Percentiles rank a stretch among this genome's conserved stretches.
Conservation (phyloP, 23 tunicate genomes). For the Halocynthia aurantium region DNA sequence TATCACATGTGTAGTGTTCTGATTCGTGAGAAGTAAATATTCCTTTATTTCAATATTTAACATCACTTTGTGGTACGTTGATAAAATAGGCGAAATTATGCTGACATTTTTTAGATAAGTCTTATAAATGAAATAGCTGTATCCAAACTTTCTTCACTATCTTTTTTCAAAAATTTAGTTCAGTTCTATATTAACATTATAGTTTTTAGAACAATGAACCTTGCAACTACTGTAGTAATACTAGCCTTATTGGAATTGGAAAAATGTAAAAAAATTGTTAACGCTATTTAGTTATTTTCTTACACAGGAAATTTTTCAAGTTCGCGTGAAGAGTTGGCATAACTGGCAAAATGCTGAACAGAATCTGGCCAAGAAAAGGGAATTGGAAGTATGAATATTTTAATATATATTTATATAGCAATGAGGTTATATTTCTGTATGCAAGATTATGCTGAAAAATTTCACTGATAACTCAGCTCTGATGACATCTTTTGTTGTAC, state of each 20-base stretch:
- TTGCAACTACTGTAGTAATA: neutral
- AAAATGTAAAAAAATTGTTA: neutral
- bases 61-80: too few species aligned
- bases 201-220: too few species aligned
- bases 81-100: too few species aligned
- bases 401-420: neutral
- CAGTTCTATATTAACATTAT: too few species aligned
- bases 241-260: neutral
- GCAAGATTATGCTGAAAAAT: too few species aligned
- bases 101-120: too few species aligned
- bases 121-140: too few species aligned
- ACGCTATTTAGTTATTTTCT: neutral
- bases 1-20: neutral
- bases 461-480: neutral
- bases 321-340: conserved; percentile 84
- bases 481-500: neutral
- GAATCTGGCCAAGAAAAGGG: conserved; percentile 55
- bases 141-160: too few species aligned
- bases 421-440: too few species aligned
- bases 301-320: conserved; percentile 22
- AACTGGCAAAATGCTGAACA: conserved; percentile 83
- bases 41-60: neutral
- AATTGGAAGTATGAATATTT: conserved; percentile 18
- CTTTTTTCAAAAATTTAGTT: too few species aligned
- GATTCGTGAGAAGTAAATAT: neutral